phyloP scores from a whole-genome alignment of 2,888 invertebrate genomes.

The Lymantria dispar region DNA sequence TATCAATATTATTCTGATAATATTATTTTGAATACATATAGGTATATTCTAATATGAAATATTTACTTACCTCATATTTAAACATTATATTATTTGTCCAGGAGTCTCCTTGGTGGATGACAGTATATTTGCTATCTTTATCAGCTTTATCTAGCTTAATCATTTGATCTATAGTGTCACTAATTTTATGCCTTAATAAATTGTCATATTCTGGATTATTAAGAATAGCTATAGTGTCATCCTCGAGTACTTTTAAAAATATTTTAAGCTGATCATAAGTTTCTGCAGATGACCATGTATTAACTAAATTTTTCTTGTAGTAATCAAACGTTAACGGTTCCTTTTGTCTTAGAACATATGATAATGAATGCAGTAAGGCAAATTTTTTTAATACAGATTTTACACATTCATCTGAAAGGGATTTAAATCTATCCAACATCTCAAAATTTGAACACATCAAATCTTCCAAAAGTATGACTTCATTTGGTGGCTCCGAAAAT shows the following conservation, averaged over 20 bases:
- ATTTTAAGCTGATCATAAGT: neutral
- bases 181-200: slow-evolving; percentile 23
- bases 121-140: slow-evolving; percentile 31
- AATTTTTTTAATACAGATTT: slow-evolving; percentile 43
- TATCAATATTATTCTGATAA: too few relatives aligned
- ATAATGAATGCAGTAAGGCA: slow-evolving; percentile 49
- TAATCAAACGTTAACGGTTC: slow-evolving; percentile 37
- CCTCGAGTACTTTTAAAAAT: slow-evolving; percentile 18
- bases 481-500: slow-evolving; percentile 33
- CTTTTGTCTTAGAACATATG: slow-evolving; percentile 42
- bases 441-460: slow-evolving; percentile 32
- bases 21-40: too few relatives aligned
- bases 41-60: too few relatives aligned
- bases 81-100: slow-evolving; percentile 57
- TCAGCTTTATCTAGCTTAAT: slow-evolving; percentile 22
- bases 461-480: slow-evolving; percentile 54
- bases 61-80: slow-evolving; percentile 36
- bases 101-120: slow-evolving; percentile 50
- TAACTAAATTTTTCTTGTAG: slow-evolving; percentile 22
- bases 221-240: slow-evolving; percentile 20
- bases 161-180: neutral
- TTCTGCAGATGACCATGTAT: slow-evolving; percentile 17
- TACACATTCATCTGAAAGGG: slow-evolving; percentile 38
- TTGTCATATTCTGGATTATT: slow-evolving; percentile 32
- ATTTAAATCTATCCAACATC: slow-evolving; percentile 42